Evolutionary conservation across 2,888 invertebrate species (phyloP).

Genomic region (Ceriagrion tenellum): DNA sequence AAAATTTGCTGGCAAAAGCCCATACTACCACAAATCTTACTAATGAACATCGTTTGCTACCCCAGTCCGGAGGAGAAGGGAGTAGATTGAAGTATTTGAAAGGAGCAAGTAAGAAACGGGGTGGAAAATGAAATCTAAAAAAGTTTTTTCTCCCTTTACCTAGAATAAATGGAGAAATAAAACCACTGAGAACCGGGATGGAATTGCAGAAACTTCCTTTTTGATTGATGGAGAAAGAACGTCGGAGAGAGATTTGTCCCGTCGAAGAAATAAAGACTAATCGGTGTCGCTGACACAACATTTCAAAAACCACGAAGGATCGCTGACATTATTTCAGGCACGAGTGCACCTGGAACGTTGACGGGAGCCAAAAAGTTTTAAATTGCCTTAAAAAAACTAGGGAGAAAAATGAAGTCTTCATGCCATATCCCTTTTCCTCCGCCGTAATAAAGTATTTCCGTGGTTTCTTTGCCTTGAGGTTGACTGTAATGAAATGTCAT

Average conservation of each 20-base stretch:
- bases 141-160: neutral
- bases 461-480: neutral
- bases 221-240: constrained; percentile 29
- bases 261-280: constrained; percentile 32
- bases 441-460: neutral
- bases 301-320: neutral
- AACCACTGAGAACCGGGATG: neutral
- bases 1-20: too few species aligned
- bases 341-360: neutral
- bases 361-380: neutral
- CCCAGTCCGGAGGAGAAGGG: neutral
- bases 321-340: neutral
- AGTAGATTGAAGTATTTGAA: neutral
- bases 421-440: neutral
- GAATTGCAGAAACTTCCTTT: constrained; percentile 6
- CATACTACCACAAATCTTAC: neutral
- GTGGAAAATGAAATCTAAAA: neutral
- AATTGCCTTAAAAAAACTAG: neutral
- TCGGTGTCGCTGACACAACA: constrained; percentile 3
- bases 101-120: neutral
- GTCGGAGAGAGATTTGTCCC: neutral
- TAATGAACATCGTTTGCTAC: neutral
- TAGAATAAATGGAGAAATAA: neutral
- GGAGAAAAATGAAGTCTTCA: constrained; percentile 1
- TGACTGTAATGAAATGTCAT: neutral